Evolutionary conservation across 2,888 invertebrate species (phyloP).

Genomic region (Cephus spinipes): DNA sequence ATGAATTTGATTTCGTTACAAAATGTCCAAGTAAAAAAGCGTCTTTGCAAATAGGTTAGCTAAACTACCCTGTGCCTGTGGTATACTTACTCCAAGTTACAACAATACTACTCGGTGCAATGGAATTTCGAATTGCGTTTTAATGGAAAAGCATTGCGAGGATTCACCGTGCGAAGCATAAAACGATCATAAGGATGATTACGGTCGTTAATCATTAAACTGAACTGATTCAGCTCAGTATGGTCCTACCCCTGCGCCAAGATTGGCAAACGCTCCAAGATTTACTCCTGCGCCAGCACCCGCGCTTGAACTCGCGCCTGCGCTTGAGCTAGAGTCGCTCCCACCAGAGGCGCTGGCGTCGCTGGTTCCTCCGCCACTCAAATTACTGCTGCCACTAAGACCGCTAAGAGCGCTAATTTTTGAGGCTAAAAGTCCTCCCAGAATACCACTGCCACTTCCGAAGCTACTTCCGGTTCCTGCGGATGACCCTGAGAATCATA

Average conservation of each 20-base stretch:
- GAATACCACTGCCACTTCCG: constrained; percentile 30
- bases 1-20: not conserved
- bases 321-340: not conserved
- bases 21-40: not conserved
- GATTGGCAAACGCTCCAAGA: constrained; percentile 51
- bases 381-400: constrained; percentile 25
- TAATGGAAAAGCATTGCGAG: not conserved
- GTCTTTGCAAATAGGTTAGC: not conserved
- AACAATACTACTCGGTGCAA: not conserved
- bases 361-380: not conserved
- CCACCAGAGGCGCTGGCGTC: not conserved
- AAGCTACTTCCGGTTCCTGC: constrained; percentile 17
- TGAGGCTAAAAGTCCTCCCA: constrained; percentile 21
- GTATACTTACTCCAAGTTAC: not conserved
- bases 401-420: constrained; percentile 8
- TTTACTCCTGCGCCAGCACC: constrained; percentile 42
- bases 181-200: not conserved
- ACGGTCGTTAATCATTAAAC: not conserved
- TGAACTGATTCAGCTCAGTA: constrained; percentile 30
- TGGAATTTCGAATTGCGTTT: not conserved
- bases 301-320: constrained; percentile 20
- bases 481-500: not conserved
- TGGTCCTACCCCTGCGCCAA: constrained; percentile 46
- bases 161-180: constrained; percentile 3
- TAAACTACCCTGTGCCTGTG: not conserved